Base-by-base conservation (phyloP, 2,888 invertebrate species). In the Ichneumoninae sp. region DNA sequence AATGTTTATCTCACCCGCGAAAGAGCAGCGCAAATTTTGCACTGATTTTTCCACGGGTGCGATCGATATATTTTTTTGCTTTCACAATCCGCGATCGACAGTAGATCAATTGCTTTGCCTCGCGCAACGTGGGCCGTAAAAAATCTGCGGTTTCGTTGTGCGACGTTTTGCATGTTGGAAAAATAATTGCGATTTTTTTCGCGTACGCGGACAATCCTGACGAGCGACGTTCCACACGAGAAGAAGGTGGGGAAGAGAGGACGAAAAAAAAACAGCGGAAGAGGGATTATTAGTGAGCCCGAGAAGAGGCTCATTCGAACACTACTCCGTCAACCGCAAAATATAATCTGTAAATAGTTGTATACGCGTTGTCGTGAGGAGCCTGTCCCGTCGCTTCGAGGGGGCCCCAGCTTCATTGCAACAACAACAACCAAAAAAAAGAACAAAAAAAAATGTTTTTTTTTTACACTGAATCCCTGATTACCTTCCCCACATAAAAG, bases 401-500 rank as follows among this genome's bases (percentile, higher is more conserved):
- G 76, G 75, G 44, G 78, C 30, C 65, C 65, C 22, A 70, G 78
- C 47, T 57, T 83, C 52, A 54, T 72, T 54, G 30, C 33, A 57
- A 44, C 68, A 57, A 77, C 22, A 40, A 40, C 8, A 8, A 40
- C 8, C 5, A 57, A 26, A 65, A 60, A 70, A 68, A 57, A 36
- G 30, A 66, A 30, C 30, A 10, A 26, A 52, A 62, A 70, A 52
- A 52, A 50, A 66, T 57, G 72, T 71, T 13, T 60, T 70, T 76
- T 76, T 81, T 86, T 89, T 86, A 88, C 87, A 87, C 71, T 88
- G 57, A 47, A 87, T 88, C 86, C 88, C 88, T 82, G 88, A 87
- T 79, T 84, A 88, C 87, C 83, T 78, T 90, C 89, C 89, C 88
- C 86, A 88, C 86, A 84, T 82, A 88, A 90, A 91, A 84, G 90